phyloP scores from a whole-genome alignment of 2,113 vertebrate species.

The Rynchops niger region DNA sequence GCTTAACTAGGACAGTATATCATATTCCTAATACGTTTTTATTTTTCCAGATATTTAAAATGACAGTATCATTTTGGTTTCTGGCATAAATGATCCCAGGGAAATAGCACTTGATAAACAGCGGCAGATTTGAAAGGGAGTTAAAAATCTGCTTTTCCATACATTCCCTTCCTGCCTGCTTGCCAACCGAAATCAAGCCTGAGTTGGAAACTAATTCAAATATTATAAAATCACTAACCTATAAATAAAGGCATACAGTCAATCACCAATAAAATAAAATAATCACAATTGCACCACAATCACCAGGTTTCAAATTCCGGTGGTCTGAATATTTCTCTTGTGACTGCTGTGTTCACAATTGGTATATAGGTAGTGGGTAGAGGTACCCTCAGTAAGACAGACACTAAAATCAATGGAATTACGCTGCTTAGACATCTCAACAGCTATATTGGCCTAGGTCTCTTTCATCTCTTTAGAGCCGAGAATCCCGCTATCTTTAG shows the following conservation, averaged over 20 bases:
- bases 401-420: not conserved
- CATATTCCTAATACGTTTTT: not conserved
- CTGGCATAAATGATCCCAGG: not conserved
- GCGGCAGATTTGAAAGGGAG: not conserved
- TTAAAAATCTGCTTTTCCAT: not conserved
- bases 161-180: not conserved
- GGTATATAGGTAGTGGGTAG: not conserved
- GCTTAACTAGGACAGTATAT: not conserved
- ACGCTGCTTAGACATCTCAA: not conserved
- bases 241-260: not conserved
- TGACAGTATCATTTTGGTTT: conserved; percentile 9
- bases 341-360: not conserved
- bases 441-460: not conserved
- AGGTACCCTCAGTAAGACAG: not conserved
- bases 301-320: not conserved
- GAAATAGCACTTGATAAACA: not conserved
- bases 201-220: not conserved
- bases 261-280: not conserved
- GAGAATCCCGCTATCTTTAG: not conserved
- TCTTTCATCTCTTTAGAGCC: not conserved
- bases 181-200: not conserved
- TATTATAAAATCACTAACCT: not conserved
- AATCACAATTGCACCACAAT: not conserved
- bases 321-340: not conserved
- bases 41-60: not conserved